Evolutionary conservation across 2,113 vertebrate species (phyloP), one percentile per base, ranked within the genome.

Genomic region (Otus sunia): DNA sequence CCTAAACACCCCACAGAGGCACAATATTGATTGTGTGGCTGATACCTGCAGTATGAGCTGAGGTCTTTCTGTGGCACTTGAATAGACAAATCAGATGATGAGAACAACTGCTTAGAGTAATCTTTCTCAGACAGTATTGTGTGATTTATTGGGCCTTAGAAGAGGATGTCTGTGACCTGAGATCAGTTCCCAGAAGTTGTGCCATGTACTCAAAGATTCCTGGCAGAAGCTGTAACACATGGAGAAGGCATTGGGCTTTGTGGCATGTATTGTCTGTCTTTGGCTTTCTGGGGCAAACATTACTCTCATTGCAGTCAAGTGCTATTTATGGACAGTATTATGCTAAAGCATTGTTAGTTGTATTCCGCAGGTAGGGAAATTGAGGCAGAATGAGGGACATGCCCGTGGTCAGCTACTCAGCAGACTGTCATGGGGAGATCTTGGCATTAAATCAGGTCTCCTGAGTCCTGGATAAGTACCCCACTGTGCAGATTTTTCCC

Each of bases 1-100:
- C 80, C 88, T 78, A 11, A 64, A 75, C 49, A n/a, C 56, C 27
- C 73, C 49, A 71, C 34, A 62, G 81, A 85, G 56, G 30, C 80
- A 62, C 26, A 56, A 36, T 91, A 96, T 76, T 87, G 84, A 94
- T 92, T 68, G 59, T 69, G 62, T 80, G 79, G 36, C 39, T 94
- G 43, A 37, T 91, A 78, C 30, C 82, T 87, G 53, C 62, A 75
- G 30, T 55, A 11, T 75, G 43, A 96, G 69, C 60, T 2, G 84
- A 90, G 62, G 62, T 82, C 69, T 84, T 91, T 58, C 73, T 41
- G 36, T 94, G 77, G 27, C 68, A 75, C 67, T 73, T 89, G 67
- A 78, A 53, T 16, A 81, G 94, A 86, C 91, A 91, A 94, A 95
- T 92, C 75, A 94, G 72, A 64, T 93, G 59, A 67, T 63, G 56